phyloP scores from a whole-genome alignment of 2,113 vertebrate genomes.

The Notothenia rossii region DNA sequence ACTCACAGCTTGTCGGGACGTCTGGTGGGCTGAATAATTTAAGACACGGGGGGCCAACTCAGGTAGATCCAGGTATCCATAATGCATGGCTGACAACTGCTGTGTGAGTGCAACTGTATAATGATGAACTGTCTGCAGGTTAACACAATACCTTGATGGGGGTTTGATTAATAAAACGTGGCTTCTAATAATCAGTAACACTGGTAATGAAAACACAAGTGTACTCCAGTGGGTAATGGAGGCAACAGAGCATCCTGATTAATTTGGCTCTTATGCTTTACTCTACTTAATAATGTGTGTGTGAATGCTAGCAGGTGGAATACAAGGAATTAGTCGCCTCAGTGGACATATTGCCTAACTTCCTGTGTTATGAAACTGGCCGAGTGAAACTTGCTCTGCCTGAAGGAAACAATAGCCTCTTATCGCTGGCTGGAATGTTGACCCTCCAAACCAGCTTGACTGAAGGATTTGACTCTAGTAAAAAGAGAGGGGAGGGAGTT shows the following conservation, averaged over 20 bases:
- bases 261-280: constrained; percentile 17
- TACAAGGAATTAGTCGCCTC: constrained; percentile 47
- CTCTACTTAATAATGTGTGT: constrained; percentile 1
- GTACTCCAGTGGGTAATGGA: not conserved
- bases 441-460: constrained; percentile 39
- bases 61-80: constrained; percentile 65
- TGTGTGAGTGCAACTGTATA: constrained; percentile 47
- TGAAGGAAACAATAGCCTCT: constrained; percentile 67
- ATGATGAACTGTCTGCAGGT: constrained; percentile 25
- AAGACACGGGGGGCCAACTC: constrained; percentile 29
- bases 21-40: constrained; percentile 78
- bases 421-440: constrained; percentile 74
- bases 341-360: constrained; percentile 61
- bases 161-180: constrained; percentile 11
- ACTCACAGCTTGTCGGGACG: constrained; percentile 52
- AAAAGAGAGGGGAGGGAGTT: constrained; percentile 24
- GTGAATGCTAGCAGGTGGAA: constrained; percentile 43
- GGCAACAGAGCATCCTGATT: not conserved
- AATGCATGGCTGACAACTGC: constrained; percentile 65
- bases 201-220: not conserved
- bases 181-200: not conserved
- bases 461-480: constrained; percentile 17
- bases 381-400: constrained; percentile 43
- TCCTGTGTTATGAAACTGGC: constrained; percentile 65
- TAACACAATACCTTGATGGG: constrained; percentile 1